Evolutionary conservation across 2,797 vertebrate genomes (phyloP).

Genomic region (Semaprochilodus insignis): DNA sequence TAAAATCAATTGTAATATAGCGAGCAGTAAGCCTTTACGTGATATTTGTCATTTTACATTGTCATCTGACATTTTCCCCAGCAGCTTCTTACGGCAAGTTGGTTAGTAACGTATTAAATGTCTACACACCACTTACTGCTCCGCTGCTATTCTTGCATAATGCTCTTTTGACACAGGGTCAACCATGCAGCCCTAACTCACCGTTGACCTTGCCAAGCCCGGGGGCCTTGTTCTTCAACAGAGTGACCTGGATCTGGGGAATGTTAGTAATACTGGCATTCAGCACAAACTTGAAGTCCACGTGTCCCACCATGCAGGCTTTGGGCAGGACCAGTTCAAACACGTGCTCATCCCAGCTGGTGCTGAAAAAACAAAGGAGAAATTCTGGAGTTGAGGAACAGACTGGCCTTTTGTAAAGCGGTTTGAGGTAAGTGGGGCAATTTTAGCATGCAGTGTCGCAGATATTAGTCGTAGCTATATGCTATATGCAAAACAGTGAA

Average conservation of each 20-base stretch:
- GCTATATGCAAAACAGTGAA: no score
- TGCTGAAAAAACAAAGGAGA: constrained; percentile 69
- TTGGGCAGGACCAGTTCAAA: constrained; percentile 98
- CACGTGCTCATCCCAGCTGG: constrained; percentile 99
- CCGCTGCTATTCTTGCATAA: background rate
- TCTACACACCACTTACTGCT: background rate
- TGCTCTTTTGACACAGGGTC: background rate
- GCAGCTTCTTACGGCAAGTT: background rate
- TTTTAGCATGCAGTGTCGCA: no score
- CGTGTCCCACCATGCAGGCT: constrained; percentile 99
- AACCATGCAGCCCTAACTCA: constrained; percentile 73
- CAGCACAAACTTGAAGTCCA: constrained; percentile 99
- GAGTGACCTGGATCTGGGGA: constrained; percentile 98
- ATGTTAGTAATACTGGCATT: constrained; percentile 97
- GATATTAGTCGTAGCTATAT: no score
- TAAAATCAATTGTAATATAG: no score
- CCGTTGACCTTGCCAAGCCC: constrained; percentile 96
- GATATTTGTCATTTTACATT: no score
- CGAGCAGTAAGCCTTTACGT: no score
- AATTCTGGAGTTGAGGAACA: background rate
- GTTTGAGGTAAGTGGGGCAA: no score
- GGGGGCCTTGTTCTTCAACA: constrained; percentile 97
- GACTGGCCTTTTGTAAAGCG: background rate
- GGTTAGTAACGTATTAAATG: background rate
- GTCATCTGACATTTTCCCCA: no score